Conservation (phyloP, 2,113 vertebrate genomes). For the Sterrhoptilus dennistouni region DNA sequence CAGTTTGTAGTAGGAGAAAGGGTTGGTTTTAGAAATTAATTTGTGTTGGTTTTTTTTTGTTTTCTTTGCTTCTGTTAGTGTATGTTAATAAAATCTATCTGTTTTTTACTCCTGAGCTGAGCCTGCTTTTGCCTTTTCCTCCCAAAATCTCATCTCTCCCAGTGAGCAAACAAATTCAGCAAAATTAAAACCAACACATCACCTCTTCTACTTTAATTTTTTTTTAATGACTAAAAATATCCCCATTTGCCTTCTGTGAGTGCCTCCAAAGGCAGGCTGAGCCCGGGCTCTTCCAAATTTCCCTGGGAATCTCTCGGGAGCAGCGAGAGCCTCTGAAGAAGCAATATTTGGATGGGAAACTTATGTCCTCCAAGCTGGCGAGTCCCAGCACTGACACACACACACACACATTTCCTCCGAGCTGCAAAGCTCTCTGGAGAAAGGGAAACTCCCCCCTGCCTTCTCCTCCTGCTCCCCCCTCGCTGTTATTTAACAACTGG, state of each 20-base stretch:
- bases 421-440: not conserved
- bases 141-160: too few species aligned
- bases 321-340: not conserved
- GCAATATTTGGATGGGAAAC: constrained; percentile 37
- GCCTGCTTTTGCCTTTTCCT: too few species aligned
- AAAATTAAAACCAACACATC: too few species aligned
- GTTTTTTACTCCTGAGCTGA: too few species aligned
- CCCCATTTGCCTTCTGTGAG: not conserved
- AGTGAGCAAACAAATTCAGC: too few species aligned
- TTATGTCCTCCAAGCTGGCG: constrained; percentile 46
- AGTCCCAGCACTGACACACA: not conserved
- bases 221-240: not conserved
- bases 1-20: too few species aligned
- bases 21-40: too few species aligned
- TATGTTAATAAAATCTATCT: too few species aligned
- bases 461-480: not conserved
- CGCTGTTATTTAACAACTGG: not conserved
- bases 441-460: not conserved
- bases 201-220: too few species aligned
- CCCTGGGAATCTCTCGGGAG: not conserved
- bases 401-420: not conserved
- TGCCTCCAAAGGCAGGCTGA: not conserved
- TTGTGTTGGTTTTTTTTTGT: too few species aligned
- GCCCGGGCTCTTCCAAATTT: not conserved
- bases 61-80: too few species aligned